These are phyloP conservation scores for Sorex maritimensis DNA, from an alignment of 2,797 vertebrate genomes.

Conservation along the genomic window DNA sequence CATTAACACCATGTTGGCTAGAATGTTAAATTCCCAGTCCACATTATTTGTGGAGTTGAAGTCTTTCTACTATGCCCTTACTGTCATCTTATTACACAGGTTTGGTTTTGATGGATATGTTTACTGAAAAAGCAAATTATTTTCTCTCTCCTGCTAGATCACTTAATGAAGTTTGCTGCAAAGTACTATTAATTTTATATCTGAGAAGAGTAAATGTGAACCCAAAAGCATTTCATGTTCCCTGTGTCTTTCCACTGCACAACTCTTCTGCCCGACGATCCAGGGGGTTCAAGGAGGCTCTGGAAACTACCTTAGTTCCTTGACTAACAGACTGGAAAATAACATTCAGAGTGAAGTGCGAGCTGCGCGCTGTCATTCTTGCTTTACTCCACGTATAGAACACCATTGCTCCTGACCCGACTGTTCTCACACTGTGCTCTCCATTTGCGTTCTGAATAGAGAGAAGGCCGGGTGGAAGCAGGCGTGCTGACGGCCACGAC, in stretches of 20 bases:
- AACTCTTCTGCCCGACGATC: slow-evolving; percentile 11
- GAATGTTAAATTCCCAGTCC: not conserved
- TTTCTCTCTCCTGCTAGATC: not conserved
- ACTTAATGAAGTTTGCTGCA: slow-evolving; percentile 51
- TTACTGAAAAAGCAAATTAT: slow-evolving; percentile 33
- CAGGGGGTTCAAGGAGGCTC: slow-evolving; percentile 19
- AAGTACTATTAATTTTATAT: slow-evolving; percentile 27
- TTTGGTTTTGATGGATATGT: not conserved
- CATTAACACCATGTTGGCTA: slow-evolving; percentile 3
- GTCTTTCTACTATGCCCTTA: not conserved
- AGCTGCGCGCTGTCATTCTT: slow-evolving; percentile 22
- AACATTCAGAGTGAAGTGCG: not conserved
- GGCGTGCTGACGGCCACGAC: slow-evolving; percentile 94
- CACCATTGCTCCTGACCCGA: not conserved
- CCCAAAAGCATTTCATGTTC: slow-evolving; percentile 39
- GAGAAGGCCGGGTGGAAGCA: slow-evolving; percentile 96
- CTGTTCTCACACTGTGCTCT: not conserved
- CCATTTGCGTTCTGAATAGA: slow-evolving; percentile 88
- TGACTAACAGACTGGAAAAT: slow-evolving; percentile 56
- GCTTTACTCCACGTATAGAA: not conserved
- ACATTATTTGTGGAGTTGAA: not conserved
- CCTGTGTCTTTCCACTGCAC: not conserved
- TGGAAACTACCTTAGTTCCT: slow-evolving; percentile 24
- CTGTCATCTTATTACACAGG: not conserved
- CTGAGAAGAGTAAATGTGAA: slow-evolving; percentile 62